Base-by-base conservation (phyloP, 1,140 invertebrate species). In the Ostrea edulis region DNA sequence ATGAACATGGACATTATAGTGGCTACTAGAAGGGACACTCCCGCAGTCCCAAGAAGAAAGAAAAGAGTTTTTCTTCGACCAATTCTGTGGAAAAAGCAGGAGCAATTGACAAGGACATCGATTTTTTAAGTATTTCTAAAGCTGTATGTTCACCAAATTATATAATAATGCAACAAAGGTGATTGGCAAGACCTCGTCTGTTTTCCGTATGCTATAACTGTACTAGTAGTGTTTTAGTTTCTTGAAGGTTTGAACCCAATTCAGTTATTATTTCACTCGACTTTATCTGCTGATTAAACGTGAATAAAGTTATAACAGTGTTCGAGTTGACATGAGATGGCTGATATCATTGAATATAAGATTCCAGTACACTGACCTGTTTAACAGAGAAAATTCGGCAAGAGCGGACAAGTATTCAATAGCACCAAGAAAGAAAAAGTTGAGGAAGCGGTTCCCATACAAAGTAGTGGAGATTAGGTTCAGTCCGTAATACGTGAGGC, bases 401-500 rank as follows among this genome's bases (percentile, higher is more conserved):
- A 91, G 52, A 8, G 90, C 92, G 12, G 83, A 85, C 17, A 85
- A 62, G 58, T 85, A 85, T 54, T 85, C 83, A 22, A 85, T 85
- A 29, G 83, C 83, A 58, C 83, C 53, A 0, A 89, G 89, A 22
- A 93, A 68, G 68, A 91, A 90, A 71, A 91, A 92, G 82, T 91
- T 93, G 17, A 93, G 35, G 85, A 90, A 93, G n/a, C 90, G 87
- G 84, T 92, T 87, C 2, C 92, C 92, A 77, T 88, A 85, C 29
- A 93, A 62, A 9, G 87, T 85, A 22, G 86, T 83, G 20, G 92
- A 91, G 22, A 92, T 88, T 12, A 93, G 85, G 58, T 89, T 90
- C 54, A 93, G 52, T 4, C 92, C 92, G 65, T 91, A 92, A 84
- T 93, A 93, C 14, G 92, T 91, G 17, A 93, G 83, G 54, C 90